These are phyloP conservation scores for Drosophila sechellia DNA, from an alignment of 1,140 invertebrate genomes.

Conservation along the genomic window DNA sequence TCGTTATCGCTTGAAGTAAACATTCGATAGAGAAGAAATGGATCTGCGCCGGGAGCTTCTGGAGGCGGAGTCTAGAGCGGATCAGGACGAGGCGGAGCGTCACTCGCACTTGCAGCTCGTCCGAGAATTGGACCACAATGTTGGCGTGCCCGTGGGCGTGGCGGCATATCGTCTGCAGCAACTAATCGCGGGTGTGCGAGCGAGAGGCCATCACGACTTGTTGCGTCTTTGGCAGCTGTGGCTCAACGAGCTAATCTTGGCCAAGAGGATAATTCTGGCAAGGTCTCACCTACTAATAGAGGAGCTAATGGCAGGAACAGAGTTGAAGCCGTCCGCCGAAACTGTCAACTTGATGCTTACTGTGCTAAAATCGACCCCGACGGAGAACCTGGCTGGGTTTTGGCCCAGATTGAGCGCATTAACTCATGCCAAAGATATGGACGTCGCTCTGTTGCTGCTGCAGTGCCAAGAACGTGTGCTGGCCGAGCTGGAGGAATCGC, in stretches of 20 bases:
- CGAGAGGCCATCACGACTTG: conserved; percentile 16
- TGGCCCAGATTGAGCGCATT: conserved; percentile 31
- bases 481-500: not conserved
- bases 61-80: not conserved
- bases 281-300: conserved; percentile 21
- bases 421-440: conserved; percentile 1
- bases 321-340: not conserved
- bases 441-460: conserved; percentile 44
- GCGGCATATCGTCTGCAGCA: conserved; percentile 38
- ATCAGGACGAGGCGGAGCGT: conserved; percentile 6
- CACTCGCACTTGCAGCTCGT: conserved; percentile 45
- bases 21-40: not conserved
- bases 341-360: conserved; percentile 31
- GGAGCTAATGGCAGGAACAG: conserved; percentile 22
- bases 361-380: conserved; percentile 37
- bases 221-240: conserved; percentile 50
- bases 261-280: conserved; percentile 19
- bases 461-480: conserved; percentile 53
- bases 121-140: conserved; percentile 22
- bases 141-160: not conserved
- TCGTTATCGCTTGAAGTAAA: not conserved
- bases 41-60: conserved; percentile 1
- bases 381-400: not conserved
- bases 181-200: conserved; percentile 38
- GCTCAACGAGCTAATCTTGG: conserved; percentile 48